Conservation (phyloP, 2,113 vertebrate species). For the Ceyx margarethae region DNA sequence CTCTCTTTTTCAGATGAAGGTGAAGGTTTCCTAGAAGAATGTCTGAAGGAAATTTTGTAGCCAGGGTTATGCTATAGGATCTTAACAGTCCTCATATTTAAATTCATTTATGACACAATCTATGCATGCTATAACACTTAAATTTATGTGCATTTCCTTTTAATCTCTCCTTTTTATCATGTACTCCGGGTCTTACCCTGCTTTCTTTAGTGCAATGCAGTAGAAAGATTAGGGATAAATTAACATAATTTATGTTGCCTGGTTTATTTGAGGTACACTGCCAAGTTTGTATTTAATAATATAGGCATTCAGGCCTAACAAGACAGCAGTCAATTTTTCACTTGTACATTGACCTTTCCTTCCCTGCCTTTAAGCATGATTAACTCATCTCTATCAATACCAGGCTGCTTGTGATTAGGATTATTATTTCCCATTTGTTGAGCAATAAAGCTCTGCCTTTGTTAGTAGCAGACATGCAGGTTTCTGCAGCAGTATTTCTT, state of each 20-base stretch:
- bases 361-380: neutral
- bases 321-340: slow-evolving; percentile 37
- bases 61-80: neutral
- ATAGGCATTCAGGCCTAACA: neutral
- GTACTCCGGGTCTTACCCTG: neutral
- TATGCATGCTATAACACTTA: neutral
- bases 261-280: neutral
- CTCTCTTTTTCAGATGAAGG: neutral
- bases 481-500: neutral
- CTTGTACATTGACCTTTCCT: neutral
- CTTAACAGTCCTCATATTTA: neutral
- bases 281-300: slow-evolving; percentile 36
- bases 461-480: neutral
- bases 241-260: neutral
- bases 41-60: neutral
- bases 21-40: neutral
- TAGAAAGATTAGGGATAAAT: neutral
- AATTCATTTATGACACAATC: slow-evolving; percentile 1
- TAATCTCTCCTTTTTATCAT: neutral
- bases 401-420: neutral
- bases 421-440: neutral
- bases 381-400: slow-evolving; percentile 21
- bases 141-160: neutral
- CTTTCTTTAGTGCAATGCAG: neutral
- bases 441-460: neutral